Evolutionary conservation across 2,797 vertebrate species (phyloP), one percentile per base, ranked within the genome.

Genomic region (Ciconia nigra): DNA sequence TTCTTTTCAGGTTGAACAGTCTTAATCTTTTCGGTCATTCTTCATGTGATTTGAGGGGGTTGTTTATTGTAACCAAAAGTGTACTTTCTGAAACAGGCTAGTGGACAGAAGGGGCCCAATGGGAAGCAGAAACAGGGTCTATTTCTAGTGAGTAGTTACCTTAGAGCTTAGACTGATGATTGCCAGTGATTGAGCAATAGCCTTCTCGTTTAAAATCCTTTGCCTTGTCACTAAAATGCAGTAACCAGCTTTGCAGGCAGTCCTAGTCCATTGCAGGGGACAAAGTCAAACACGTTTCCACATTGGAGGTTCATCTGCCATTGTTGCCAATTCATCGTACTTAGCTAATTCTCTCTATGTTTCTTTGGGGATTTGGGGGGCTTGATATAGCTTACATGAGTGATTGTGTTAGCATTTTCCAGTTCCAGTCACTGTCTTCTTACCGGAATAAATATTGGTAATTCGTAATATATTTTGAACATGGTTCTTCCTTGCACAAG

Each of bases 221-320:
- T 5, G 18, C 9, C 7, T 29, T 58, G 57, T 8, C 78, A n/a
- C 39, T 22, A 15, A 44, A 46, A 26, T 26, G 54, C 74, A 37
- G 58, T 16, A 35, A 3, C 26, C 74, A 35, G 44, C 44, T 67
- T 63, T 70, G 55, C 2, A 8, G 51, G 46, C 72, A 18, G 31
- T 9, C 33, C 51, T 21, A 25, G 33, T 6, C 52, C 15, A 2
- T 10, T 42, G 47, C 55, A 66, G 26, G 0, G 1, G 37, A 26
- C 59, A 19, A 29, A 33, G 28, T 62, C 73, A 66, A 46, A 66
- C 16, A 7, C 0, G 0, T 63, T 65, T 52, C 15, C 0, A 0
- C 17, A 1, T 1, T n/a, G 42, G 52, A 59, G 13, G 39, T 25
- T 47, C 22, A 49, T 22, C 61, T 84, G 52, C 78, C 7, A 1